Evolutionary conservation across 2,888 invertebrate genomes (phyloP).

Genomic region (Polydesmus complanatus): DNA sequence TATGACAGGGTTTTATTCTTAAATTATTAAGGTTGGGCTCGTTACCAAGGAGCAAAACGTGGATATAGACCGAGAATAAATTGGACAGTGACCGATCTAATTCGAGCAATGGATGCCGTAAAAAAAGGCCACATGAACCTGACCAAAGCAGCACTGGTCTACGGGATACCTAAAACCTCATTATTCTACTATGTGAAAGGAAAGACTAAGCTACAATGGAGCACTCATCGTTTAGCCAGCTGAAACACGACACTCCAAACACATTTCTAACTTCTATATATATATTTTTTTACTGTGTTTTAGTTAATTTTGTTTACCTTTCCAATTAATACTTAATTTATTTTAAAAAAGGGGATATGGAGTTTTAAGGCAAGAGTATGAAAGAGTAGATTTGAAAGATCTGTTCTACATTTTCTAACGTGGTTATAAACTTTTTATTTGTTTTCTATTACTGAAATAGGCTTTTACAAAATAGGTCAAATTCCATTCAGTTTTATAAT

Average conservation of each 20-base stretch:
- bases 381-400: no score
- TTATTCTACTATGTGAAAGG: conserved; percentile 14
- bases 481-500: no score
- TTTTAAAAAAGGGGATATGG: neutral
- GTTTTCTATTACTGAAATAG: no score
- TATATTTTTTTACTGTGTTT: neutral
- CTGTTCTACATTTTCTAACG: no score
- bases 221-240: neutral
- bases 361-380: no score
- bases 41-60: neutral
- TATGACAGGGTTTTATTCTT: neutral
- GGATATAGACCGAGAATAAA: neutral
- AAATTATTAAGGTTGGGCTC: neutral
- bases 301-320: neutral
- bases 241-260: neutral
- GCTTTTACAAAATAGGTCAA: no score
- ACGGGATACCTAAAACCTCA: conserved; percentile 15
- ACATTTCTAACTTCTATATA: neutral
- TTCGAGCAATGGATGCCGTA: conserved; percentile 15
- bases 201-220: conserved; percentile 5
- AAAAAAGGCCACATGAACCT: conserved; percentile 13
- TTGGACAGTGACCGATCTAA: conserved; percentile 13
- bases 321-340: neutral
- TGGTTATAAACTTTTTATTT: no score
- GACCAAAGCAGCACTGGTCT: conserved; percentile 8